Conservation (phyloP, 2,797 vertebrate species). For the Aeoliscus strigatus region DNA sequence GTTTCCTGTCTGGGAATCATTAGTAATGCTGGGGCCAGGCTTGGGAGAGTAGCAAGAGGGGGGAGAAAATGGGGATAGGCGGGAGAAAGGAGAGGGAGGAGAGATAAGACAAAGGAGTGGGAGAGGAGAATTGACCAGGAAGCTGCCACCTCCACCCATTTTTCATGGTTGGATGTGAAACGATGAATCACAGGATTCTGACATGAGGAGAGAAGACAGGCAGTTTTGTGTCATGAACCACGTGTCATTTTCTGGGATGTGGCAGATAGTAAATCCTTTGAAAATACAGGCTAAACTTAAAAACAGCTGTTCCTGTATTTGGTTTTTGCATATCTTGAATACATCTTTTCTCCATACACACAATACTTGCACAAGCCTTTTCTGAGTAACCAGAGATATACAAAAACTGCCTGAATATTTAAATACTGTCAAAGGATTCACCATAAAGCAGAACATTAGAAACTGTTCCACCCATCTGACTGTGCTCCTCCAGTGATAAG, state of each 20-base stretch:
- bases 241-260: conserved; percentile 14
- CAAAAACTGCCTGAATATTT: too few relatives aligned
- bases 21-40: conserved; percentile 54
- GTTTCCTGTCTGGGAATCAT: conserved; percentile 70
- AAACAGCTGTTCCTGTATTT: conserved; percentile 1
- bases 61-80: too few relatives aligned
- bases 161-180: conserved; percentile 9
- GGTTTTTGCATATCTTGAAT: too few relatives aligned
- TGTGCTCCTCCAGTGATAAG: too few relatives aligned
- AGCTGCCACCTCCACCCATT: conserved; percentile 11
- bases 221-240: conserved; percentile 14
- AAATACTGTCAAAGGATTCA: too few relatives aligned
- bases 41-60: conserved; percentile 10
- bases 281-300: conserved; percentile 16
- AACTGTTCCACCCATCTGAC: too few relatives aligned
- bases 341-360: too few relatives aligned
- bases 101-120: conserved; percentile 41
- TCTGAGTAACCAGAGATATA: too few relatives aligned
- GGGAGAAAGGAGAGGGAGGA: conserved; percentile 10
- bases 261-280: conserved; percentile 12
- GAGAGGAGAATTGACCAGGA: conserved; percentile 40
- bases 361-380: too few relatives aligned
- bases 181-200: conserved; percentile 27
- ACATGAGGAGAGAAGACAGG: conserved; percentile 12
- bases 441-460: too few relatives aligned